Evolutionary conservation across 1,140 invertebrate species (phyloP).

Genomic region (Aleiodes sp.): DNA sequence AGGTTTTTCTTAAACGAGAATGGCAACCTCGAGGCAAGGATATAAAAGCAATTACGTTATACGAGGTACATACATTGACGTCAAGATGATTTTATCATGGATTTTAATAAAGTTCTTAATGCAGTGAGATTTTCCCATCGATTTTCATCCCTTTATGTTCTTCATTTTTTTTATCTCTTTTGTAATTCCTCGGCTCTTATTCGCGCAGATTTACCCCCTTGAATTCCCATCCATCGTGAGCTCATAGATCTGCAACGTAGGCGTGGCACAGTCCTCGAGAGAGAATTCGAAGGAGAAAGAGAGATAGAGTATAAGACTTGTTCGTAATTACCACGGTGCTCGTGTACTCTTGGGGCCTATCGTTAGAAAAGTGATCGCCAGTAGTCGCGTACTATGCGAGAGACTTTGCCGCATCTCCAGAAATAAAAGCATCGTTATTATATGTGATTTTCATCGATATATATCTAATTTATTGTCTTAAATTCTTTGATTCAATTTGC

Average conservation of each 20-base stretch:
- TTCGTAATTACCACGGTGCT: too few species aligned
- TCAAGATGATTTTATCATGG: conserved; percentile 3
- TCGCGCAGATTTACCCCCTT: conserved; percentile 18
- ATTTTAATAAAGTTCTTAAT: conserved; percentile 50
- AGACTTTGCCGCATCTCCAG: too few species aligned
- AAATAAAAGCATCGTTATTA: too few species aligned
- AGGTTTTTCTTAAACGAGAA: too few species aligned
- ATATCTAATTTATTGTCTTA: too few species aligned
- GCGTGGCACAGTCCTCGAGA: conserved; percentile 39
- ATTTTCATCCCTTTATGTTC: conserved; percentile 44
- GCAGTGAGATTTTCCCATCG: conserved; percentile 33
- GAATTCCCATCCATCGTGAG: conserved; percentile 45
- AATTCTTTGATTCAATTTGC: too few species aligned
- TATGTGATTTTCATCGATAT: too few species aligned
- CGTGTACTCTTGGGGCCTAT: too few species aligned
- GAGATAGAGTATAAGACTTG: neutral
- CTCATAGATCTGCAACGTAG: conserved; percentile 54
- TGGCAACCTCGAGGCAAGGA: neutral
- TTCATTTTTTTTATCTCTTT: conserved; percentile 27
- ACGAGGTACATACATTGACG: too few species aligned
- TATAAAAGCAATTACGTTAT: too few species aligned
- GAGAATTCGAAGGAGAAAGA: neutral
- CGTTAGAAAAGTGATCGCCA: too few species aligned
- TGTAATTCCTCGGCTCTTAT: conserved; percentile 33
- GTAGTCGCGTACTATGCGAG: too few species aligned